Conservation (phyloP, 2,113 vertebrate species). For the Perccottus glenii region DNA sequence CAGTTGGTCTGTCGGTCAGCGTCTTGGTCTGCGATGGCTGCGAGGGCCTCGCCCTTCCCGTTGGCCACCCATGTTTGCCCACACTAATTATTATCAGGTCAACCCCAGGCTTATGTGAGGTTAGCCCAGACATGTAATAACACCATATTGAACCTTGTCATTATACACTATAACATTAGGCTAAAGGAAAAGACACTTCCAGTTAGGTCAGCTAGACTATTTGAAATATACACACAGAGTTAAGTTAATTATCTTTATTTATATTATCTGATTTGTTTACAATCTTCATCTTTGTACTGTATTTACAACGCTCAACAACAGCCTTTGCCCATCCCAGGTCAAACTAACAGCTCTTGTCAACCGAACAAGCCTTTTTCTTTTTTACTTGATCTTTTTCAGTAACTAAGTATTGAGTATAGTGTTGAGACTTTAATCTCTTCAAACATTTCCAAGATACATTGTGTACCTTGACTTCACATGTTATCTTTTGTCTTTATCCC, state of each 20-base stretch:
- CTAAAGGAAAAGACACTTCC: conserved; percentile 25
- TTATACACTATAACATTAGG: conserved; percentile 44
- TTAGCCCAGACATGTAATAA: conserved; percentile 41
- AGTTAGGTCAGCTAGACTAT: neutral
- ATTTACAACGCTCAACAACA: neutral
- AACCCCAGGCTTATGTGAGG: conserved; percentile 55
- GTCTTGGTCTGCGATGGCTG: conserved; percentile 2
- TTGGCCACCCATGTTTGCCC: conserved; percentile 50
- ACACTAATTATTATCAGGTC: conserved; percentile 45
- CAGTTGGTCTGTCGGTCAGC: conserved; percentile 2
- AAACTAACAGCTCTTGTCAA: conserved; percentile 18
- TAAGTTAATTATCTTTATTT: no score
- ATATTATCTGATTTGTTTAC: no score
- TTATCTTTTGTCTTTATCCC: neutral
- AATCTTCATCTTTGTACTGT: no score
- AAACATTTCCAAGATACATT: no score
- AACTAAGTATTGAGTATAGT: no score
- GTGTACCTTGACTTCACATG: neutral
- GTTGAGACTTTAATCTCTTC: no score
- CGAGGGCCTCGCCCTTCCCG: conserved; percentile 29
- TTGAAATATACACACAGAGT: no score
- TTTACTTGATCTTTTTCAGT: neutral
- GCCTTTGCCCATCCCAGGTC: conserved; percentile 27
- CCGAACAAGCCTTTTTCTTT: neutral
- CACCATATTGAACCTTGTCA: conserved; percentile 44